These are phyloP conservation scores for Aporophyla nigra DNA, from an alignment of 2,888 invertebrate genomes.

Conservation along the genomic window DNA sequence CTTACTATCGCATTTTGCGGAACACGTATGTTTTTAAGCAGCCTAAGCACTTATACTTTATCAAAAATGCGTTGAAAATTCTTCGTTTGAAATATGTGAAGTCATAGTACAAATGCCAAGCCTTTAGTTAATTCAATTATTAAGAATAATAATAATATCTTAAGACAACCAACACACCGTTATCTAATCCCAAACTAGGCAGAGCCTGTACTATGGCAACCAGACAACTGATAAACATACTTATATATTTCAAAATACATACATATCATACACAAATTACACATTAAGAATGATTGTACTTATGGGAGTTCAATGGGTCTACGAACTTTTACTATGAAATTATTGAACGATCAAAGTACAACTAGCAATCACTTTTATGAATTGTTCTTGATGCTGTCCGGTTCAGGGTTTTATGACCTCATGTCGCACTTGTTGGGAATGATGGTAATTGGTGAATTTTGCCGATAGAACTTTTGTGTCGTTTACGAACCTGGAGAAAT, in stretches of 20 bases:
- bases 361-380: background rate
- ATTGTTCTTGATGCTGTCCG: background rate
- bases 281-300: background rate
- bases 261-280: too few species aligned
- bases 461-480: background rate
- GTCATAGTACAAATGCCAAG: background rate
- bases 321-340: background rate
- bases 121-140: background rate
- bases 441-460: background rate
- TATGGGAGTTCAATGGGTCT: background rate
- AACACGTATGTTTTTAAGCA: constrained; percentile 1
- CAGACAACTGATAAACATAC: too few species aligned
- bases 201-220: too few species aligned
- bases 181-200: too few species aligned
- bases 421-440: background rate
- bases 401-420: background rate
- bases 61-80: background rate
- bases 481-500: constrained; percentile 95
- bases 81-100: background rate
- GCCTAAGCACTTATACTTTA: background rate
- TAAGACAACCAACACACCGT: too few species aligned
- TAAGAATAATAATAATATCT: background rate
- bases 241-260: too few species aligned
- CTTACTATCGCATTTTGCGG: constrained; percentile 5
- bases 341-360: too few species aligned